Base-by-base conservation (phyloP, 2,888 invertebrate species). In the Tinea semifulvella region DNA sequence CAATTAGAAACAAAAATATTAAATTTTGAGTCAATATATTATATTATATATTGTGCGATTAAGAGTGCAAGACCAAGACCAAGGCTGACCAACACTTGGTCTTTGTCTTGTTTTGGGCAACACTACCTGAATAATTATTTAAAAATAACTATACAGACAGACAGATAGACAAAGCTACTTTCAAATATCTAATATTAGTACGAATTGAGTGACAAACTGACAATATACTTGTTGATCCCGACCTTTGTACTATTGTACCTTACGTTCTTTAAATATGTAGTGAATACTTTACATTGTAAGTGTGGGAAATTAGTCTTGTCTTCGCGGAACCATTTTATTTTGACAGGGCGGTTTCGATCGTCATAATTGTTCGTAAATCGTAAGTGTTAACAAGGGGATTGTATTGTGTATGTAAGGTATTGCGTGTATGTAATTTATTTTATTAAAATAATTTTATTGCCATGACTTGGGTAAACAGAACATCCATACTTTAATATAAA, bases 391-490 rank as follows among this genome's bases (percentile, higher is more conserved):
- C 68, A 68, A 57, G 60, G 61, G 54, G 62, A 54, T 53, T 56
- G 58, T 58, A n/a, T n/a, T n/a, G n/a, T n/a, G n/a, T n/a, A n/a
- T 60, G 58, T 66, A 63, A 68, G 63, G 64, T 66, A 63, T 61
- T 52, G 54, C 53, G 60, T 63, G 58, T 69, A 63, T 74, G 74
- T 75, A 72, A n/a, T 70, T 67, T 65, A 68, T 64, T 68, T 80
- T 79, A 79, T 79, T 65, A 54, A 53, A 53, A 50, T 68, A 71
- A 74, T 76, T 80, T 80, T 76, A 80, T 66, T 53, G 64, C 67
- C 68, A 56, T 69, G 66, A 66, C 76, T 77, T 76, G 79, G 73
- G 76, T 79, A 80, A 80, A 79, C 80, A 81, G 61, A 62, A 65
- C 66, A 62, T 60, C 60, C n/a, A n/a, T n/a, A n/a, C n/a, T n/a